phyloP scores from a whole-genome alignment of 2,113 vertebrate species.

The Pampusana beccarii region DNA sequence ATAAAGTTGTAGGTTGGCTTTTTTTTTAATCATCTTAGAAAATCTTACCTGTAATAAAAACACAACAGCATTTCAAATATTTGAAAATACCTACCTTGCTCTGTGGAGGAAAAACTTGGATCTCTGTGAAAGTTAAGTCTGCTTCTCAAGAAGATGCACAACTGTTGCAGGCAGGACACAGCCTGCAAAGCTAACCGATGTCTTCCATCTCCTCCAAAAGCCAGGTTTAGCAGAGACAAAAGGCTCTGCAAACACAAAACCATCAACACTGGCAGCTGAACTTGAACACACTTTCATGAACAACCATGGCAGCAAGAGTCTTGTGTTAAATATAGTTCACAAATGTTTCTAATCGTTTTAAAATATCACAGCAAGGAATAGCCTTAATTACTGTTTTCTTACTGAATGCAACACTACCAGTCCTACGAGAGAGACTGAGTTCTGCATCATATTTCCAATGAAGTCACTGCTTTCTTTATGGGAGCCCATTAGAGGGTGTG shows the following conservation, averaged over 20 bases:
- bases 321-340: not conserved
- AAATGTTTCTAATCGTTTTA: not conserved
- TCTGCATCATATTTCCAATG: not conserved
- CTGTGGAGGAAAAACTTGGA: conserved; percentile 88
- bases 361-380: not conserved
- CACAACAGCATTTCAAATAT: not conserved
- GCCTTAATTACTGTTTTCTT: not conserved
- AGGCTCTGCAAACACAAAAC: conserved; percentile 80
- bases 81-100: conserved; percentile 79
- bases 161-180: conserved; percentile 86
- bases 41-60: not conserved
- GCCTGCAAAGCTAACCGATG: conserved; percentile 82
- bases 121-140: conserved; percentile 92
- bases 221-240: conserved; percentile 84
- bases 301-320: not conserved
- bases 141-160: conserved; percentile 84
- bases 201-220: conserved; percentile 79
- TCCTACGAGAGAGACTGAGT: not conserved
- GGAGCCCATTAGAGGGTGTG: not conserved
- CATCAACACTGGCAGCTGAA: not conserved
- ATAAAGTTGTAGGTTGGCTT: not conserved
- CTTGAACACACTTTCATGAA: not conserved
- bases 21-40: not conserved
- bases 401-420: not conserved
- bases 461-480: not conserved